Conservation (phyloP, 2,113 vertebrate genomes). For the Hystrix cristata region DNA sequence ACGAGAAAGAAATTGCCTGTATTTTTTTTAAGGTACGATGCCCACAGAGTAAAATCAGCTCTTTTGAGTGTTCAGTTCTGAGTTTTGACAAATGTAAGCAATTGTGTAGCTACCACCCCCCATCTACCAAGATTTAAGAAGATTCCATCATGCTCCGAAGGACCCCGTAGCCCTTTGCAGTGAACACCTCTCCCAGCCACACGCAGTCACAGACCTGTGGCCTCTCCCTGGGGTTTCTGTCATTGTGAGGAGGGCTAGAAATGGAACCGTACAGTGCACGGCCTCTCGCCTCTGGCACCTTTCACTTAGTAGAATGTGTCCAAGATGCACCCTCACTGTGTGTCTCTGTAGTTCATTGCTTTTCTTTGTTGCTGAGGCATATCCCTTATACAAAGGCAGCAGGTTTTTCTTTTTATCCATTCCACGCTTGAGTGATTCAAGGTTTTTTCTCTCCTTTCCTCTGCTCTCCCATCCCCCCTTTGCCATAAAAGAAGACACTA, state of each 20-base stretch:
- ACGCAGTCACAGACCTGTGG: not conserved
- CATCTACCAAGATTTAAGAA: not conserved
- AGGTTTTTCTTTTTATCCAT: not conserved
- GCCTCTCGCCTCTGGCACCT: not conserved
- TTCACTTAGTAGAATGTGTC: not conserved
- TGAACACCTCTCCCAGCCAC: too few relatives aligned
- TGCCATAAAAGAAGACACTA: not conserved
- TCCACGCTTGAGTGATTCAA: not conserved
- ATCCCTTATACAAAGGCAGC: not conserved
- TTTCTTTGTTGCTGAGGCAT: not conserved
- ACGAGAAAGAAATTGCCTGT: not conserved
- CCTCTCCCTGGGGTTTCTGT: not conserved
- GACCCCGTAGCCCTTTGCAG: fast-evolving
- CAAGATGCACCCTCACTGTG: not conserved
- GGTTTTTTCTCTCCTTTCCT: too few relatives aligned
- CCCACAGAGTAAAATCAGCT: not conserved
- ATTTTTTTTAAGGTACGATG: not conserved
- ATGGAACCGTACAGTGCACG: not conserved
- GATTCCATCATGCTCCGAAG: not conserved
- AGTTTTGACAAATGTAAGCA: not conserved
- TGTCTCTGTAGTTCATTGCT: not conserved
- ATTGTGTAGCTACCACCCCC: too few relatives aligned
- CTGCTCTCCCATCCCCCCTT: too few relatives aligned
- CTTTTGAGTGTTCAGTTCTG: not conserved
- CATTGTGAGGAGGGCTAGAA: not conserved